A percentile compares a stretch with the other conserved stretches of the same genome.
phyloP scores from a whole-genome alignment of 2,797 vertebrate genomes.

The Menidia menidia region DNA sequence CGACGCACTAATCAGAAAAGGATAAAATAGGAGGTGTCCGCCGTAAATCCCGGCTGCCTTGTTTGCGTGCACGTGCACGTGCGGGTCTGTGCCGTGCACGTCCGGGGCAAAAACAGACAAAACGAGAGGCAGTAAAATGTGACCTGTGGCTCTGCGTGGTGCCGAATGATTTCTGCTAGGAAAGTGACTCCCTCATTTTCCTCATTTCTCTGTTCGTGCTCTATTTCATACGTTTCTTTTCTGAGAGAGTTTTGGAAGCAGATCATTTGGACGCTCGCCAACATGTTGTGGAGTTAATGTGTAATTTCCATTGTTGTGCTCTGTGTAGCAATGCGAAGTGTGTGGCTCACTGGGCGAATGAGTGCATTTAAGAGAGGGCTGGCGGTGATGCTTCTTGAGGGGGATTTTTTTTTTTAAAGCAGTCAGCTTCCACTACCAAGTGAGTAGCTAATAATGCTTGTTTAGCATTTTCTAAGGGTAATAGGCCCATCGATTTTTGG shows the following conservation, averaged over 20 bases:
- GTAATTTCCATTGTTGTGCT: conserved; percentile 42
- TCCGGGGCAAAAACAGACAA: conserved; percentile 31
- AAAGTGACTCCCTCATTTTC: conserved; percentile 62
- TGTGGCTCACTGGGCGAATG: conserved; percentile 47
- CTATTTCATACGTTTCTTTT: conserved; percentile 11
- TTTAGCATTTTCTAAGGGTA: conserved; percentile 99
- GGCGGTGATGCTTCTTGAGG: conserved; percentile 12
- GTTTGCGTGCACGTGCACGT: conserved; percentile 21
- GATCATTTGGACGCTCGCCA: conserved; percentile 33
- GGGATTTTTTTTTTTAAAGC: conserved; percentile 61
- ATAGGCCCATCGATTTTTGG: conserved; percentile 96
- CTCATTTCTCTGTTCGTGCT: conserved; percentile 40
- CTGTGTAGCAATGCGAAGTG: conserved; percentile 21
- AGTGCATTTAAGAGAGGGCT: conserved; percentile 35
- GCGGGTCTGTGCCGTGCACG: conserved; percentile 31
- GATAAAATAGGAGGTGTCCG: conserved; percentile 69
- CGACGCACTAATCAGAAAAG: conserved; percentile 67
- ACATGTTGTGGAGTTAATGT: conserved; percentile 44
- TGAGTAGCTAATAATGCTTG: conserved; percentile 96
- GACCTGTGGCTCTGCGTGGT: conserved; percentile 57
- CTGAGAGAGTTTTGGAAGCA: conserved; percentile 28
- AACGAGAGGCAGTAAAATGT: conserved; percentile 57
- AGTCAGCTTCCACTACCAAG: conserved; percentile 86
- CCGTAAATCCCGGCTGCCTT: conserved; percentile 64
- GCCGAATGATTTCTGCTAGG: conserved; percentile 67